phyloP scores from a whole-genome alignment of 2,797 vertebrate genomes.

The Rachycentron canadum region DNA sequence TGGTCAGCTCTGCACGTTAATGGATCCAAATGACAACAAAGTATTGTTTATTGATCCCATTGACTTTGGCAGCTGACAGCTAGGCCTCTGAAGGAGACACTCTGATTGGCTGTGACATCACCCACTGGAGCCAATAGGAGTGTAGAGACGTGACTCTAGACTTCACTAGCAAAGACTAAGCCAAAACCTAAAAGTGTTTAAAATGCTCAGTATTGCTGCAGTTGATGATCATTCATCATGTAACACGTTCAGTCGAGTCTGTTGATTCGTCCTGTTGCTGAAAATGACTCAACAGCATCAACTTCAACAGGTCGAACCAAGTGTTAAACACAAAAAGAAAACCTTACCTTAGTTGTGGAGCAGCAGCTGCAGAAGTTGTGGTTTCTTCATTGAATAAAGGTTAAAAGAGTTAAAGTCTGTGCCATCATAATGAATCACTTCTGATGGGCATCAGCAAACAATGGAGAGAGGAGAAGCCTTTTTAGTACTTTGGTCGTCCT shows the following conservation, averaged over 20 bases:
- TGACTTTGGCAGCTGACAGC: no score
- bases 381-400: slow-evolving; percentile 10
- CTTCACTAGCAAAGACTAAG: no score
- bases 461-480: background rate
- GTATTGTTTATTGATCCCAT: background rate
- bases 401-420: background rate
- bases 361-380: background rate
- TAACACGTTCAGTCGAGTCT: no score
- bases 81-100: no score
- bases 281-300: no score
- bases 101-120: no score
- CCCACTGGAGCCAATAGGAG: no score
- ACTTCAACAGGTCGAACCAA: no score
- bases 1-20: background rate
- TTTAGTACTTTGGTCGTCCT: background rate
- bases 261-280: no score
- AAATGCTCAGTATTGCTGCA: background rate
- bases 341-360: slow-evolving; percentile 39
- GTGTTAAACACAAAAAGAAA: no score
- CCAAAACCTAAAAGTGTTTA: background rate
- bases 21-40: background rate
- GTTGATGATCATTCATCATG: no score
- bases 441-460: background rate
- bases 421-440: background rate
- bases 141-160: no score